Base-by-base conservation (phyloP, 2,888 invertebrate species). In the Drosophila rellima region DNA sequence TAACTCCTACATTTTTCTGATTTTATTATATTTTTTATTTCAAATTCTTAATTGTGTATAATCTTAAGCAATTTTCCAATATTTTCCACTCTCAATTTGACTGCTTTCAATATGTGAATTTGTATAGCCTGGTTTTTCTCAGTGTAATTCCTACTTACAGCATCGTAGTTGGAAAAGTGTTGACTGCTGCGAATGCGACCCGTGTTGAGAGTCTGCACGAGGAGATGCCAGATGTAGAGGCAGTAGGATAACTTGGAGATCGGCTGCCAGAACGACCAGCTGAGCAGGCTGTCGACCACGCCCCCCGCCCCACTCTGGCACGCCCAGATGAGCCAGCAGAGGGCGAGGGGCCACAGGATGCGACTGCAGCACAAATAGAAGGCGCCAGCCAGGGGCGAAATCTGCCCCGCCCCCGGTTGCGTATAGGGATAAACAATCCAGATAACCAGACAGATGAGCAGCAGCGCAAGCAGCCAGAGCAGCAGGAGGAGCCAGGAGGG, bases 281-380 rank as follows among this genome's bases (percentile, higher is more conserved):
- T 89, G 3, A 92, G 79, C 50, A 92, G 79, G 13, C 62, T 66
- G 50, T 91, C 89, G 7, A 85, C 63, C 35, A 78, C 40, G 4
- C 92, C 90, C 0, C 88, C 92, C 40, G 82, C 82, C 0, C 91
- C 92, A 6, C 83, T 73, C 23, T 82, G 68, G 33, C 92, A 92
- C 10, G 88, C 89, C 48, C 90, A 92, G 8, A 92, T 87, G 11
- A 92, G 73, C 90, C 91, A 91, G n/a, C 89, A 82, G 3, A 92
- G 52, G 0, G 81, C 87, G 56, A 91, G 39, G 0, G 92, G 80
- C 92, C 92, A 92, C n/a, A 85, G 80, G 0, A 90, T 76, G 17
- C 91, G 89, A n/a, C 80, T 82, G 2, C 88, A 63, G 18, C 88
- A 76, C 17, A 86, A 4, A 71, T 64, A 39, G 61, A 72, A 66